Conservation (phyloP, 1,140 invertebrate species). For the Zaprionus kolodkinae region DNA sequence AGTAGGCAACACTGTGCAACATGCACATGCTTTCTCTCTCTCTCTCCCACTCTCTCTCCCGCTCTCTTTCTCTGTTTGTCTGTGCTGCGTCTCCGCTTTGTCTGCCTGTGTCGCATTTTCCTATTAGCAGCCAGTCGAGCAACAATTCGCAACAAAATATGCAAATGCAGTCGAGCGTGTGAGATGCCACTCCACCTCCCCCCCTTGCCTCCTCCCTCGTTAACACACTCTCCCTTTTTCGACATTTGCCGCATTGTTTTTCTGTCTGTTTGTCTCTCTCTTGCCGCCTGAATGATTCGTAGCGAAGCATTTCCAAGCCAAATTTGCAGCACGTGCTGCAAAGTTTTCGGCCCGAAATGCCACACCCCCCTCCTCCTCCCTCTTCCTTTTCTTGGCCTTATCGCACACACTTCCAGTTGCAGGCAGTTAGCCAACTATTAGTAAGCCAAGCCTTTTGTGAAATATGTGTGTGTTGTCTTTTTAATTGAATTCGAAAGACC, state of each 20-base stretch:
- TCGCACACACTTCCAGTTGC: slow-evolving; percentile 11
- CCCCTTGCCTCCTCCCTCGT: not conserved
- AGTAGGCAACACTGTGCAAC: not conserved
- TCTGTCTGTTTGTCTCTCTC: slow-evolving; percentile 63
- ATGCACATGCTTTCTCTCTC: not conserved
- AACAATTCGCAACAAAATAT: slow-evolving; percentile 79
- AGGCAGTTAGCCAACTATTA: slow-evolving; percentile 34
- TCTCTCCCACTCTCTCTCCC: not conserved
- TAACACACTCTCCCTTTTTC: slow-evolving; percentile 16
- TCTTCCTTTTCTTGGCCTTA: not conserved
- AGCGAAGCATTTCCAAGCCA: slow-evolving; percentile 61
- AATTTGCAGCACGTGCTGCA: slow-evolving; percentile 73
- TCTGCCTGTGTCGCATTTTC: slow-evolving; percentile 74
- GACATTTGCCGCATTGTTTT: slow-evolving; percentile 70
- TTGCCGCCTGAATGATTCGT: slow-evolving; percentile 72
- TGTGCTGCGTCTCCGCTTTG: slow-evolving; percentile 15
- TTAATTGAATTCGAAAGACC: slow-evolving; percentile 78
- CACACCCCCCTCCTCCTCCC: not conserved
- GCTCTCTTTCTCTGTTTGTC: not conserved
- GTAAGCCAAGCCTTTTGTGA: slow-evolving; percentile 8
- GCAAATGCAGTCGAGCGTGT: slow-evolving; percentile 74
- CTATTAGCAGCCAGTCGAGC: slow-evolving; percentile 74
- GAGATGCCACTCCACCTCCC: slow-evolving; percentile 26
- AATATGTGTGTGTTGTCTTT: slow-evolving; percentile 76
- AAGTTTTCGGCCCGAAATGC: slow-evolving; percentile 18